These are phyloP conservation scores for Trinectes maculatus DNA, from an alignment of 2,113 vertebrate species.

Conservation along the genomic window DNA sequence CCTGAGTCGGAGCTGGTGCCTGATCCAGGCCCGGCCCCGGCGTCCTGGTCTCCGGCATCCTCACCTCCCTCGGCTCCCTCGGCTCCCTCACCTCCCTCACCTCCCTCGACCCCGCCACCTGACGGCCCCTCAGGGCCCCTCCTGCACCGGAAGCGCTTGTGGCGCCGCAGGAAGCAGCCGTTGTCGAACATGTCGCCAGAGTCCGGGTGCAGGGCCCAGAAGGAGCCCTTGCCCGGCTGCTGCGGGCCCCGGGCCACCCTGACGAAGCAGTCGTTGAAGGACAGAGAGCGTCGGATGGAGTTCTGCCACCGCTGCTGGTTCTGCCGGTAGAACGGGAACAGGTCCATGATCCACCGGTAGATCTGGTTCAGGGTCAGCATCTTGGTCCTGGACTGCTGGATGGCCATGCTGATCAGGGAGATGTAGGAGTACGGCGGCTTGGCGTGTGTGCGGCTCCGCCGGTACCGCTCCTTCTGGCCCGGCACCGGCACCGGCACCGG, in stretches of 20 bases:
- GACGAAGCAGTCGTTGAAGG: constrained; percentile 96
- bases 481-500: constrained; percentile 86
- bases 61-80: constrained; percentile 18
- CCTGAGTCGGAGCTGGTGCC: constrained; percentile 81
- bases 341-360: constrained; percentile 98
- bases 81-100: constrained; percentile 4
- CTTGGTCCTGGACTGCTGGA: constrained; percentile 91
- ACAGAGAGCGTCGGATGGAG: constrained; percentile 94
- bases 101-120: constrained; percentile 76
- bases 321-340: constrained; percentile 95
- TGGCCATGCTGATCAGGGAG: constrained; percentile 93
- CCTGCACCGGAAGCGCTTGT: constrained; percentile 94
- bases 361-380: constrained; percentile 95
- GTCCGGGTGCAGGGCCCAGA: constrained; percentile 95
- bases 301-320: constrained; percentile 99
- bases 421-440: constrained; percentile 88
- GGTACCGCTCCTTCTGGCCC: constrained; percentile 92
- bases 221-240: constrained; percentile 94
- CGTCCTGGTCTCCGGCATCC: constrained; percentile 69
- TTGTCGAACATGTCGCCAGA: constrained; percentile 99
- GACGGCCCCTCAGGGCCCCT: constrained; percentile 63
- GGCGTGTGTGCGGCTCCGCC: constrained; percentile 93
- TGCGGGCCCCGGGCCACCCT: constrained; percentile 93
- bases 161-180: constrained; percentile 92
- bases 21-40: constrained; percentile 16